phyloP scores from a whole-genome alignment of 2,113 vertebrate genomes.

The Tiliqua scincoides region DNA sequence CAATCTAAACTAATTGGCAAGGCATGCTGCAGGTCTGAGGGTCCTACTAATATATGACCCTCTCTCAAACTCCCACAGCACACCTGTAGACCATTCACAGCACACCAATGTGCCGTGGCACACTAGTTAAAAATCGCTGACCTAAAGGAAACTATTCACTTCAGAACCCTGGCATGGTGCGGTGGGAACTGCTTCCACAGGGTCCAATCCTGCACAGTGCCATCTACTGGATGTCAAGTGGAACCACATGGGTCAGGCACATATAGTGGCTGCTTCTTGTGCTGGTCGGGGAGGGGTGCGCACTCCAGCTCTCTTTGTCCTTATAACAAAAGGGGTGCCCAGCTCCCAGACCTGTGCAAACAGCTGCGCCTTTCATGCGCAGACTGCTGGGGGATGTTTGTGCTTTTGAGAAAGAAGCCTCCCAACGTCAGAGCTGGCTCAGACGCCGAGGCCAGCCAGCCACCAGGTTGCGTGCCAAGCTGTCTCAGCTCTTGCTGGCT shows the following conservation, averaged over 20 bases:
- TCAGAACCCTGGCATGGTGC: too few relatives aligned
- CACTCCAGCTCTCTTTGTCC: neutral
- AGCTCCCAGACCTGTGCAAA: rapidly evolving
- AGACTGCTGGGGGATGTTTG: neutral
- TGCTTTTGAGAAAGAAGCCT: neutral
- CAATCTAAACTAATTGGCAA: too few relatives aligned
- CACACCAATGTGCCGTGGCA: too few relatives aligned
- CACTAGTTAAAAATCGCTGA: too few relatives aligned
- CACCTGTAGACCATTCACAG: too few relatives aligned
- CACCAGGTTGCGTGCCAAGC: neutral
- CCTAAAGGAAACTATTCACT: too few relatives aligned
- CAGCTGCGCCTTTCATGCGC: neutral
- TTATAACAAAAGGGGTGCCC: neutral
- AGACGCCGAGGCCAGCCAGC: neutral
- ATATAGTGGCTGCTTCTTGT: neutral
- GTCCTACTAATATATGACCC: too few relatives aligned
- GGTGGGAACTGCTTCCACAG: neutral
- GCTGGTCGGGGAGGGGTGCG: neutral
- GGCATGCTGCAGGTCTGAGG: too few relatives aligned
- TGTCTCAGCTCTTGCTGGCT: neutral
- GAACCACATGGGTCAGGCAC: rapidly evolving
- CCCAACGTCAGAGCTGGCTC: neutral
- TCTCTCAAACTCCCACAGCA: too few relatives aligned
- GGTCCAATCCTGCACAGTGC: neutral
- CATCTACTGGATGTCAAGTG: neutral